These are phyloP conservation scores for Halcyon malimbica DNA, from an alignment of 2,113 vertebrate genomes.

Conservation along the genomic window DNA sequence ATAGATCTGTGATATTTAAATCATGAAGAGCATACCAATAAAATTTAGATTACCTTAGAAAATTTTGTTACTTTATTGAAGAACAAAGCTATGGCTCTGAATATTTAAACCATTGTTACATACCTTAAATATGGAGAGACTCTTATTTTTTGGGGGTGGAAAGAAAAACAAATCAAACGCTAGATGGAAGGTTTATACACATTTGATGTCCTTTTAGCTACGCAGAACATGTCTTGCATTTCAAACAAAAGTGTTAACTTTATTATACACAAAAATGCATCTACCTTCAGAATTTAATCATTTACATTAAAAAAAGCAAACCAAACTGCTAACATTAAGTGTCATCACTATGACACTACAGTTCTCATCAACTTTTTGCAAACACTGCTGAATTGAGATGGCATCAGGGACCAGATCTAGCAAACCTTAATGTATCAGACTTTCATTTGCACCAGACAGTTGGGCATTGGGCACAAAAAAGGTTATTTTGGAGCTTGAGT, in stretches of 20 bases:
- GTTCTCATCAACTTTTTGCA: not conserved
- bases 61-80: not conserved
- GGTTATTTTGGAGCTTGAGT: not conserved
- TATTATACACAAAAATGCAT: not conserved
- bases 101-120: not conserved
- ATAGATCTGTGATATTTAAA: not conserved
- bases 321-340: not conserved
- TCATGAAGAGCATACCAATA: not conserved
- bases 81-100: not conserved
- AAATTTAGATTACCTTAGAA: not conserved
- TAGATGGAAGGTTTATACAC: not conserved
- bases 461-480: not conserved
- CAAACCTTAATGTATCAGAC: no score
- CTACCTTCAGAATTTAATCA: not conserved
- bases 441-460: not conserved
- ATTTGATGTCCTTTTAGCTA: not conserved
- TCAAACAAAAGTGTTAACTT: not conserved
- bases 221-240: not conserved
- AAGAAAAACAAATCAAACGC: not conserved
- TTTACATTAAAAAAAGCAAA: not conserved
- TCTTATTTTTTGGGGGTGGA: not conserved
- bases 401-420: not conserved
- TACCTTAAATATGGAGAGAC: not conserved
- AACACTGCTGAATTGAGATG: not conserved
- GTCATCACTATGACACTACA: not conserved